Evolutionary conservation across 2,797 vertebrate species (phyloP), one percentile per base, ranked within the genome.

Genomic region (Pitangus sulphuratus): DNA sequence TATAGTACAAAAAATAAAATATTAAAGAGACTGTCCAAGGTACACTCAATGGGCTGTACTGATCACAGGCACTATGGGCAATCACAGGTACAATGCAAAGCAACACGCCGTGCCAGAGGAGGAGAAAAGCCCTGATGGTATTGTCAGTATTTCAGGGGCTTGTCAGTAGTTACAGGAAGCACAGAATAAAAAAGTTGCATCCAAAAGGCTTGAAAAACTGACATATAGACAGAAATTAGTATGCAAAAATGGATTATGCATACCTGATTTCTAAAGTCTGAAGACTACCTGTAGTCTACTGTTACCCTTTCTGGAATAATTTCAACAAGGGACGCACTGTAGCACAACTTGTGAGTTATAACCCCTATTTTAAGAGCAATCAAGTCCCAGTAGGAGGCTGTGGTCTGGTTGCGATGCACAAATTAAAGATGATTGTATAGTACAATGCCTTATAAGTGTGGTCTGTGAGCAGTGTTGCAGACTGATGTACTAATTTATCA

Each of bases 31-130:
- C 28, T 48, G 35, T 66, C 30, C 0, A 1, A 57, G 16, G 50
- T 68, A 60, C 24, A 22, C 2, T 1, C 11, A 9, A 0, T 4
- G 7, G 28, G 15, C 48, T 68, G 40, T 24, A 26, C 40, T 30
- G 45, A 64, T 25, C 30, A 19, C 6, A 30, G 58, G 37, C 26
- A 60, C 45, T 25, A 8, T 3, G 19, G 37, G 45, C 31, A 87
- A 53, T 28, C 65, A n/a, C 24, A 57, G 42, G 8, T 5, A 53
- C 31, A 75, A 5, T 19, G 35, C 44, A 72, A 33, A 44, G 21
- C 31, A 86, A 84, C 2, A 2, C 28, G 58, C 8, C 2, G 2
- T 33, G 50, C 42, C 76, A 56, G 54, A 25, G 10, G 5, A 87
- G 20, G 4, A 88, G 21, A 66, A 89, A 87, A 62, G 11, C 12